Base-by-base conservation (phyloP, 2,888 invertebrate species). In the Ctenicera cuprea region DNA sequence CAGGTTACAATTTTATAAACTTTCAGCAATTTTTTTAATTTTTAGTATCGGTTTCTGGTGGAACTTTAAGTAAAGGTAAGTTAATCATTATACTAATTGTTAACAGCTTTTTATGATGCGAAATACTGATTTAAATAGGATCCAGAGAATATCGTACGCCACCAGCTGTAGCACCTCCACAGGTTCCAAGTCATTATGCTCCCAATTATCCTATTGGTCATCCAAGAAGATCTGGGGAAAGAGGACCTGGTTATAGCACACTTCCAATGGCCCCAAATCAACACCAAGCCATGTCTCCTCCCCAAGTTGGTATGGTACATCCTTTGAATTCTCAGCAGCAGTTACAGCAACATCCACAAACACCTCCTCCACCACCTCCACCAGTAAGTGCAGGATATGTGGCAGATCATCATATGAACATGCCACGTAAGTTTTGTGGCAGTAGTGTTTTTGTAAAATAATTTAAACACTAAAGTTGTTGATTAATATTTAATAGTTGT, bases 151-250 rank as follows among this genome's bases (percentile, higher is more conserved):
- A 97, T 87, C 91, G 98, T 79, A 97, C 97, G 11, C 97, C 97
- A n/a, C 97, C 97, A 0, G 97, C 96, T 3, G 97, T 98, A 26
- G 97, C 97, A 41, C 98, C 98, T 3, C 98, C 98, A 7, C 97
- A 97, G 87, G 96, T 96, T 79, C 98, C 98, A n/a, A 96, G 96
- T 82, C 97, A 97, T 87, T 98, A 98, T 87, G 97, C 97, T 12
- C 97, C 97, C 0, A 97, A 97, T 88, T 97, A 96, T 88, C 97
- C 97, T 11, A 88, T 95, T 78, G 94, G 94, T 0, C 94, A 94
- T 88, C 93, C 94, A 0, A 89, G 93, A 77, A 89, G 93, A 45
- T 86, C 82, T 0, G 82, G 81, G n/a, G 88, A 88, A 77, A 83
- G 88, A 37, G 80, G 86, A 4, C 94, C 95, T 1, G 96, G 96